Conservation (phyloP, 2,797 vertebrate species). For the Thripadectes ignobilis region DNA sequence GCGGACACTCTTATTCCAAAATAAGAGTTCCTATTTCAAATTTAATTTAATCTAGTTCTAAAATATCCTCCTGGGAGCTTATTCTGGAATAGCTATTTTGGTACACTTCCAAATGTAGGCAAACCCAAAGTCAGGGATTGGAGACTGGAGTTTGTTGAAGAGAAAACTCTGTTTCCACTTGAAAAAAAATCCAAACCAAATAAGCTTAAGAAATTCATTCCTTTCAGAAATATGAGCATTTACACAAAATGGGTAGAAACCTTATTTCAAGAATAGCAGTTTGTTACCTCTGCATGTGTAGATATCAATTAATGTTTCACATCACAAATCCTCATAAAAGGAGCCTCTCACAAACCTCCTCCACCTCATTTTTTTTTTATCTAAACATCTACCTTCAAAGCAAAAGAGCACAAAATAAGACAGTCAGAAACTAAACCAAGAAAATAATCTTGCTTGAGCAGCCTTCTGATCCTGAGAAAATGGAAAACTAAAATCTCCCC, state of each 20-base stretch:
- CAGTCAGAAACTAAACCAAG: not conserved
- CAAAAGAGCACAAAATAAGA: not conserved
- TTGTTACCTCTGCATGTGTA: not conserved
- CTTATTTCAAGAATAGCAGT: not conserved
- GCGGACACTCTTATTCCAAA: conserved; percentile 32
- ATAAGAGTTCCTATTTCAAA: conserved; percentile 43
- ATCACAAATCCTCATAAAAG: not conserved
- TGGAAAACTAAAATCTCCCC: not conserved
- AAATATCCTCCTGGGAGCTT: conserved; percentile 40
- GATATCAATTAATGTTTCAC: conserved; percentile 12
- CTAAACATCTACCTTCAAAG: not conserved
- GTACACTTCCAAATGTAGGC: conserved; percentile 23
- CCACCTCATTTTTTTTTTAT: not conserved
- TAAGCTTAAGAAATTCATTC: not conserved
- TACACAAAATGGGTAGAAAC: not conserved
- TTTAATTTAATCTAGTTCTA: conserved; percentile 59
- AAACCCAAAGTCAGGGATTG: conserved; percentile 11
- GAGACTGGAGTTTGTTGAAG: not conserved
- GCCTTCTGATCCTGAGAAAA: not conserved
- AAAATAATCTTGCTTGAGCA: not conserved
- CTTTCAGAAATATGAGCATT: not conserved
- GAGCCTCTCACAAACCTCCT: not conserved
- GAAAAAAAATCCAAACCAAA: not conserved
- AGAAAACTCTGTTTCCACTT: conserved; percentile 11
- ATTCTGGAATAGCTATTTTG: conserved; percentile 34